Percentiles rank a stretch among this genome's conserved stretches.
Evolutionary conservation across 2,797 vertebrate genomes (phyloP).

Genomic region (Falco novaeseelandiae): DNA sequence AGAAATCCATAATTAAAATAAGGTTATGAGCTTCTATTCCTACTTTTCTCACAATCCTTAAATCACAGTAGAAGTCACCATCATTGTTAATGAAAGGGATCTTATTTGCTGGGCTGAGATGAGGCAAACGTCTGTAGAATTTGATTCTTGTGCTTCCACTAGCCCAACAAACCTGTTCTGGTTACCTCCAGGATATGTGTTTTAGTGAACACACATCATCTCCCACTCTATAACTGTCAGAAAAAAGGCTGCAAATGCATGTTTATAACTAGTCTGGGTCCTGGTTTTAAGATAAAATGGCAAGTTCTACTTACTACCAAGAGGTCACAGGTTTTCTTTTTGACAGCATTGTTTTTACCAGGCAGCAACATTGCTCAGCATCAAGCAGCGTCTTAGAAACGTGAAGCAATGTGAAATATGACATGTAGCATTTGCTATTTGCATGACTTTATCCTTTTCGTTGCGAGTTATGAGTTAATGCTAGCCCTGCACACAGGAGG

Average conservation of each 20-base stretch:
- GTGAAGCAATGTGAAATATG: background rate
- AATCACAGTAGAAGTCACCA: background rate
- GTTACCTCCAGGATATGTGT: background rate
- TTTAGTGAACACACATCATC: background rate
- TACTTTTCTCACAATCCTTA: background rate
- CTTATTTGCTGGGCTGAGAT: background rate
- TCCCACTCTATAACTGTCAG: background rate
- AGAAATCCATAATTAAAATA: background rate
- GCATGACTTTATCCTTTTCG: background rate
- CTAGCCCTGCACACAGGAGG: background rate
- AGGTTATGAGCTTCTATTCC: background rate
- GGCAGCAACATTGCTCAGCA: background rate
- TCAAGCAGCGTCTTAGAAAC: background rate
- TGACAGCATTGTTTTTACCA: background rate
- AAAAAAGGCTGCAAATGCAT: background rate
- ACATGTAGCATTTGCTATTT: background rate
- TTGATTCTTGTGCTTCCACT: background rate
- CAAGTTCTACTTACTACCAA: background rate
- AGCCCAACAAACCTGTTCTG: background rate
- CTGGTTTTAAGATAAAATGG: background rate
- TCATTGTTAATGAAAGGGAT: background rate
- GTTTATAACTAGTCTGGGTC: background rate
- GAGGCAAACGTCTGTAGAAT: background rate
- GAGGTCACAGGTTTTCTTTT: background rate
- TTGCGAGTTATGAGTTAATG: background rate